Percentiles rank a stretch among this genome's conserved stretches.
These are phyloP conservation scores for Haemorhous mexicanus DNA, from an alignment of 2,113 vertebrate species.

Conservation along the genomic window DNA sequence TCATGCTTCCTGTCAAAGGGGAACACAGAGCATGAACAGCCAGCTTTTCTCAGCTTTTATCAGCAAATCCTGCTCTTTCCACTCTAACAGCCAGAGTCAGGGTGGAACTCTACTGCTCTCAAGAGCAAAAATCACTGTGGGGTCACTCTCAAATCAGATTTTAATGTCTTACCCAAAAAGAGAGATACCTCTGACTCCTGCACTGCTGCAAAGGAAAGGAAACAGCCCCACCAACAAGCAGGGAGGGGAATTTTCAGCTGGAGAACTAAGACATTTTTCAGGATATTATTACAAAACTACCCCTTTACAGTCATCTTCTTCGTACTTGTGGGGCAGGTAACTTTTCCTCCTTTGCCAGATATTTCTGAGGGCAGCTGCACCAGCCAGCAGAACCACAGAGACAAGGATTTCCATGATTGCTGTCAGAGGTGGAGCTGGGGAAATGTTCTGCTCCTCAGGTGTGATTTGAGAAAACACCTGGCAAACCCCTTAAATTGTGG, in stretches of 20 bases:
- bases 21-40: background rate
- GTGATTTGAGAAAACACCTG: background rate
- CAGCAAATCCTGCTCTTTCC: background rate
- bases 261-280: background rate
- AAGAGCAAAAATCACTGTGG: background rate
- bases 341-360: background rate
- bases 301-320: background rate
- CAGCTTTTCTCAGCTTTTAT: background rate
- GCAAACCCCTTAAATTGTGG: background rate
- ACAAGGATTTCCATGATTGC: background rate
- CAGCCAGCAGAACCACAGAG: background rate
- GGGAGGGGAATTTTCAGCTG: background rate
- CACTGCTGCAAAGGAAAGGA: background rate
- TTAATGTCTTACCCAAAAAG: background rate
- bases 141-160: background rate
- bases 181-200: background rate
- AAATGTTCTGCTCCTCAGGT: background rate
- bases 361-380: background rate
- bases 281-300: background rate
- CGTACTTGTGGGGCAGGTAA: fast-evolving
- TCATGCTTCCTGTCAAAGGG: background rate
- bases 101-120: background rate
- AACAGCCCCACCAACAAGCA: background rate
- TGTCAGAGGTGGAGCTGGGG: background rate
- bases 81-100: background rate